Percentiles rank a stretch among this genome's conserved stretches.
Evolutionary conservation across 1,140 invertebrate genomes (phyloP).

Genomic region (Heliconius hewitsoni): DNA sequence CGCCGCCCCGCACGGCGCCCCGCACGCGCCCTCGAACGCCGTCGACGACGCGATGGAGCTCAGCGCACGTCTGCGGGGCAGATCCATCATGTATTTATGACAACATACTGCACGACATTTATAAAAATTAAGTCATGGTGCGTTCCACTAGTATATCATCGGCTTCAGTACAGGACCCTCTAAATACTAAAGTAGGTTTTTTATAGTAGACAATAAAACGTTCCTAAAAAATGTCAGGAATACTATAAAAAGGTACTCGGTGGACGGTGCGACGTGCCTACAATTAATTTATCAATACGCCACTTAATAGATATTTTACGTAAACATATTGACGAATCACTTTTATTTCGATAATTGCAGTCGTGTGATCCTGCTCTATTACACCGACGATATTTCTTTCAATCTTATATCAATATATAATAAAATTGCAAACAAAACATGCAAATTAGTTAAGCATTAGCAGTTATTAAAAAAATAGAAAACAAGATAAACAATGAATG

Average conservation of each 20-base stretch:
- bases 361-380: too few relatives aligned
- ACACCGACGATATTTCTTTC: background rate
- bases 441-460: background rate
- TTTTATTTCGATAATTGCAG: too few relatives aligned
- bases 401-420: background rate
- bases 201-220: too few relatives aligned
- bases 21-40: constrained; percentile 52
- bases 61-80: constrained; percentile 60
- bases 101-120: background rate
- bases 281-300: too few relatives aligned
- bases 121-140: background rate
- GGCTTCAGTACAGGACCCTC: too few relatives aligned
- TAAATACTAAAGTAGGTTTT: too few relatives aligned
- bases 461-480: background rate
- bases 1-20: background rate
- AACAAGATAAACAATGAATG: constrained; percentile 2
- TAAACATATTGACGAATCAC: too few relatives aligned
- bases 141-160: too few relatives aligned
- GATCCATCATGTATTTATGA: background rate
- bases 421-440: background rate
- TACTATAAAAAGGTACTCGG: too few relatives aligned
- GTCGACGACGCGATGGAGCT: constrained; percentile 77
- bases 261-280: too few relatives aligned
- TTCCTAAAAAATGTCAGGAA: too few relatives aligned
- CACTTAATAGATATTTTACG: too few relatives aligned